phyloP scores from a whole-genome alignment of 2,113 vertebrate genomes.

The Nesoenas mayeri region DNA sequence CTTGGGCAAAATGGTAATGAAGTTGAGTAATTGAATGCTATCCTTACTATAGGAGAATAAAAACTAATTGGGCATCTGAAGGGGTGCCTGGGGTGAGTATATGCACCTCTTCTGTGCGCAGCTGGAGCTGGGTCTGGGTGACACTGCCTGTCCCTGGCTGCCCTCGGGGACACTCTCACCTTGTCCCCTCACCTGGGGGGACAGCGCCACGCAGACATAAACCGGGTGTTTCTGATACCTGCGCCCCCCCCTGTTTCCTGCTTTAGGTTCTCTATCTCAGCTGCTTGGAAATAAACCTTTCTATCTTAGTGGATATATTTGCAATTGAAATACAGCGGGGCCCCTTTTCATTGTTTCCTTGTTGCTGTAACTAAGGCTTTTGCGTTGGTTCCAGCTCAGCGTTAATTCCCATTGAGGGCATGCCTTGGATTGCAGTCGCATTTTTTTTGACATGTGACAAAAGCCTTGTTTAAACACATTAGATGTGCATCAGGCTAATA shows the following conservation, averaged over 20 bases:
- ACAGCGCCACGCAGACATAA: rapidly evolving
- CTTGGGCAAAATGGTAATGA: not conserved
- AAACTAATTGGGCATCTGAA: not conserved
- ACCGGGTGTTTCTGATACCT: rapidly evolving
- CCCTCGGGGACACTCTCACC: not conserved
- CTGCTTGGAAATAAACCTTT: not conserved
- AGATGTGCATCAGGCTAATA: slow-evolving; percentile 50
- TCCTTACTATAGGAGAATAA: not conserved
- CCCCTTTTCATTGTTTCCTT: not conserved
- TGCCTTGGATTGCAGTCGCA: slow-evolving; percentile 32
- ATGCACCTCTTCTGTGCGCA: rapidly evolving
- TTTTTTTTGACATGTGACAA: slow-evolving; percentile 29
- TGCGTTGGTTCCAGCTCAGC: not conserved
- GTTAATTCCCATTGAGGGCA: slow-evolving; percentile 52
- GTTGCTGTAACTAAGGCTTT: slow-evolving; percentile 27
- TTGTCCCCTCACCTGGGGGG: rapidly evolving
- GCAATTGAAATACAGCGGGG: not conserved
- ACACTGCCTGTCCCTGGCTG: not conserved
- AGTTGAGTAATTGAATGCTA: not conserved
- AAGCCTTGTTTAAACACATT: slow-evolving; percentile 55
- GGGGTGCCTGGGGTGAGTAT: not conserved
- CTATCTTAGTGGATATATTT: not conserved
- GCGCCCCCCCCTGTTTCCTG: rapidly evolving
- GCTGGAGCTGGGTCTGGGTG: not conserved
- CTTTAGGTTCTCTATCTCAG: not conserved